Evolutionary conservation across 2,888 invertebrate genomes (phyloP).

Genomic region (Synergus itoensis): DNA sequence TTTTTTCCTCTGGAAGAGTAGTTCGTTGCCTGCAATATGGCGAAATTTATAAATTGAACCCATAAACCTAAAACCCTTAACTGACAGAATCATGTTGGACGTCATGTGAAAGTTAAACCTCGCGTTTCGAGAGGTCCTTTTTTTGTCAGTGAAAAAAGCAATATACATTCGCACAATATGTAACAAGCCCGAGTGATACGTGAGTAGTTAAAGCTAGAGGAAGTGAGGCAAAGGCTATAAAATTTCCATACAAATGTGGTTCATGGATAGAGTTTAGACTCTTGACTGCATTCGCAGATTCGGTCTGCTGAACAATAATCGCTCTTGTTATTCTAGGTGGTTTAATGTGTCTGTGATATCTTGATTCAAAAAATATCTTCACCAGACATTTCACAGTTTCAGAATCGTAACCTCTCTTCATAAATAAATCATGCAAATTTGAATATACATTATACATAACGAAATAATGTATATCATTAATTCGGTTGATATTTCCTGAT

Average conservation of each 20-base stretch:
- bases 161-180: slow-evolving; percentile 9
- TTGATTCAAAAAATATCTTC: background rate
- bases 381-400: background rate
- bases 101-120: slow-evolving; percentile 16
- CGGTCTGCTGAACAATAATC: background rate
- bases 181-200: slow-evolving; percentile 6
- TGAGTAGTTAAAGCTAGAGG: background rate
- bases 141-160: slow-evolving; percentile 10
- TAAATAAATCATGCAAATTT: slow-evolving; percentile 17
- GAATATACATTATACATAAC: background rate
- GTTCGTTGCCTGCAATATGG: background rate
- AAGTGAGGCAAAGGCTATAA: slow-evolving; percentile 45
- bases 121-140: slow-evolving; percentile 2
- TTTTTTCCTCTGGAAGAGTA: background rate
- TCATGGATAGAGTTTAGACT: slow-evolving; percentile 15
- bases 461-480: background rate
- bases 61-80: background rate
- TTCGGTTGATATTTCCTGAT: slow-evolving; percentile 5
- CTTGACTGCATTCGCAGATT: slow-evolving; percentile 9
- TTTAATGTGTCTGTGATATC: background rate
- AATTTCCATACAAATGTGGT: slow-evolving; percentile 49
- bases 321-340: slow-evolving; percentile 13
- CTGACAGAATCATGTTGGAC: background rate
- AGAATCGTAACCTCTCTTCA: background rate
- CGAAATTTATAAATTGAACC: background rate